Base-by-base conservation (phyloP, 2,888 invertebrate species). In the Melanophora roralis region DNA sequence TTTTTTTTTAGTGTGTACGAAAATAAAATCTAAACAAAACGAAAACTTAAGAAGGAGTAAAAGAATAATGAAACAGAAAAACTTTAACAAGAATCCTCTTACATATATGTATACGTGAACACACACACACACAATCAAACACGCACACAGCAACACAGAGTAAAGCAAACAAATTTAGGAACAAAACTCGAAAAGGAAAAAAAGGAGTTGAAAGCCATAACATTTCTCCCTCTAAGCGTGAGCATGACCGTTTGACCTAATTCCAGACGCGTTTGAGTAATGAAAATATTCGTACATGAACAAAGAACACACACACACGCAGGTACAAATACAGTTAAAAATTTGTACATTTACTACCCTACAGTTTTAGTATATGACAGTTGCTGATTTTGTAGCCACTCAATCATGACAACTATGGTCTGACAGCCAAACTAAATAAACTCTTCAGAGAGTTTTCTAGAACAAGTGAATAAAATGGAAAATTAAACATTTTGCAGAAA, bases 231-330 rank as follows among this genome's bases (percentile, higher is more conserved):
- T 75, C 79, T 71, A 82, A 82, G 81, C 81, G 83, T 82, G 84
- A 86, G 84, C 86, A 87, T 88, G 88, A 88, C 88, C 87, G 86
- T 88, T 88, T 88, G 89, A 88, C 88, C 89, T 83, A 88, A 88
- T 88, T 88, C 86, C 82, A 76, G 71, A 72, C 77, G 80, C 81
- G 79, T 77, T 76, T 83, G 84, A 84, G 83, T 84, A 85, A 86
- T 85, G 82, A 84, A 86, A 82, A 47, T 62, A 85, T 85, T 85
- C 84, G 83, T 85, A 86, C 84, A 83, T 84, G 78, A 84, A 83
- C 62, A 71, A 78, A 80, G 23, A 68, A 77, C 43, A 67, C 23
- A 68, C 49, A 49, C 8, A 51, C 9, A 53, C 19, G 6, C 1
- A 19, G 12, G 27, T 34, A 49, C 16, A 32, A 9, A 34, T 9